phyloP scores from a whole-genome alignment of 2,888 invertebrate genomes.

The Ypsolopha scabrella region DNA sequence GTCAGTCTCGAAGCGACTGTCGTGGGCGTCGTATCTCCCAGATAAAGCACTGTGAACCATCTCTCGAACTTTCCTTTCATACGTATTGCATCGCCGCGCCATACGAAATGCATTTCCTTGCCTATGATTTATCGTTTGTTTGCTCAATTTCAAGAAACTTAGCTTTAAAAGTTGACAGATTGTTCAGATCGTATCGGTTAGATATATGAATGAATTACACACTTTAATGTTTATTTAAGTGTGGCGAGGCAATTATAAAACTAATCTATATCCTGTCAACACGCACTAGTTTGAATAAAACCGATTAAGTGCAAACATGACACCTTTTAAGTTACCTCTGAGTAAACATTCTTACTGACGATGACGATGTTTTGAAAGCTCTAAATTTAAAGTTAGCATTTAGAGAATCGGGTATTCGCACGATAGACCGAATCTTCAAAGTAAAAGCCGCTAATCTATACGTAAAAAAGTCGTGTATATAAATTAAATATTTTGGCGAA shows the following conservation, averaged over 20 bases:
- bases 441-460: no score
- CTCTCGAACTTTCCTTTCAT: conserved; percentile 12
- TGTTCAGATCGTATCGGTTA: no score
- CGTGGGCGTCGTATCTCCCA: conserved; percentile 27
- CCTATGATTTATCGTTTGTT: conserved; percentile 40
- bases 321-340: neutral
- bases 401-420: no score
- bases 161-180: no score
- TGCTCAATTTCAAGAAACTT: conserved; percentile 10
- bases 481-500: no score
- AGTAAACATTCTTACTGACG: neutral
- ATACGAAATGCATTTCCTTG: conserved; percentile 25
- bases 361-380: no score
- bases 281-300: neutral
- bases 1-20: conserved; percentile 14
- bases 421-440: no score
- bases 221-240: neutral
- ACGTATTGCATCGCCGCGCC: neutral
- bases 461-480: no score
- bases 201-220: no score
- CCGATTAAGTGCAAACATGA: neutral
- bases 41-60: conserved; percentile 18
- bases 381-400: no score
- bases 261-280: conserved; percentile 1
- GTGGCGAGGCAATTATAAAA: conserved; percentile 1